These are phyloP conservation scores for Platerodrilus igneus DNA, from an alignment of 2,888 invertebrate species.

Conservation along the genomic window DNA sequence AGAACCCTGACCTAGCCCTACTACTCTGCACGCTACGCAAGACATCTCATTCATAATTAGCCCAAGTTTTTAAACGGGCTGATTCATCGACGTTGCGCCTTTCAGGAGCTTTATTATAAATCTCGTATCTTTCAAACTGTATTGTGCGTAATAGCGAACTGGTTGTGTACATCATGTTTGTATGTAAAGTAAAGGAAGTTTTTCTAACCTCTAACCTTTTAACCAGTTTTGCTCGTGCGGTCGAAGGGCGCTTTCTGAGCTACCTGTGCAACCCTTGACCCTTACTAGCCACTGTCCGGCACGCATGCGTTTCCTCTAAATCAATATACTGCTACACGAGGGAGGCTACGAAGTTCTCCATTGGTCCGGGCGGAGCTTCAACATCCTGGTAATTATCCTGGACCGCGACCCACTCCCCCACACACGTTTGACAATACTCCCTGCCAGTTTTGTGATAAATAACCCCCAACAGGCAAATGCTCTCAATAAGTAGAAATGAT, in stretches of 20 bases:
- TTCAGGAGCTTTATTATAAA: too few relatives aligned
- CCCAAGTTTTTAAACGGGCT: constrained; percentile 45
- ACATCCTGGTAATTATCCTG: constrained; percentile 50
- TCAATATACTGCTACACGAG: constrained; percentile 38
- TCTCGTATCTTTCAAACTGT: too few relatives aligned
- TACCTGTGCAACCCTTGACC: constrained; percentile 40
- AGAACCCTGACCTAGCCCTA: constrained; percentile 50
- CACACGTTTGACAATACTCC: constrained; percentile 49
- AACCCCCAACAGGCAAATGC: constrained; percentile 49
- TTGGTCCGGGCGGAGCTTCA: constrained; percentile 48
- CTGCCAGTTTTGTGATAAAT: constrained; percentile 47
- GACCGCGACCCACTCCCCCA: constrained; percentile 46
- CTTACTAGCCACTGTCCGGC: constrained; percentile 45
- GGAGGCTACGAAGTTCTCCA: constrained; percentile 36
- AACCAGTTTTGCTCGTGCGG: constrained; percentile 18
- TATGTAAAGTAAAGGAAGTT: constrained; percentile 6
- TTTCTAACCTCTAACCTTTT: constrained; percentile 12
- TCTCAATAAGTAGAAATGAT: constrained; percentile 49
- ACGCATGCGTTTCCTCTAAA: constrained; percentile 38
- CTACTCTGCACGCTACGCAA: constrained; percentile 41
- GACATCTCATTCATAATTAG: constrained; percentile 50
- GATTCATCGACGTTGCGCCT: constrained; percentile 37
- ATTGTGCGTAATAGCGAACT: too few relatives aligned
- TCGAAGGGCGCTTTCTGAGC: constrained; percentile 9
- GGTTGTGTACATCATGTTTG: constrained; percentile 9